Evolutionary conservation across 2,888 invertebrate species (phyloP).

Genomic region (Melolontha melolontha): DNA sequence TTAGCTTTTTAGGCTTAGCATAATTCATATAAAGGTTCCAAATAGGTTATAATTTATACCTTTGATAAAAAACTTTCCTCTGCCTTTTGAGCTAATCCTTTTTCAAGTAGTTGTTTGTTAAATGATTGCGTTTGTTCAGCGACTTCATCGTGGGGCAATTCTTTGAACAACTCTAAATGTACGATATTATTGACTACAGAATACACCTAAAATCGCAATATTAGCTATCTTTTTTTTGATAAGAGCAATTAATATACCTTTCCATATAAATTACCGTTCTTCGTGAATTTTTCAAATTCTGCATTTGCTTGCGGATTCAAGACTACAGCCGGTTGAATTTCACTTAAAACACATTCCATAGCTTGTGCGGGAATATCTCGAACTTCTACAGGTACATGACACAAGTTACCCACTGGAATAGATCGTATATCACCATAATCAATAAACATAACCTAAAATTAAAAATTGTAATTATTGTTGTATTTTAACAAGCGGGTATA

Average conservation of each 20-base stretch:
- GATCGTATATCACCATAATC: constrained; percentile 79
- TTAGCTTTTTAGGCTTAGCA: too few relatives aligned
- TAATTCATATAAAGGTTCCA: neutral
- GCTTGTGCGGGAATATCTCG: constrained; percentile 71
- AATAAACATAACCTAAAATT: constrained; percentile 76
- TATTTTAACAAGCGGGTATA: neutral
- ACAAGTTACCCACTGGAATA: constrained; percentile 66
- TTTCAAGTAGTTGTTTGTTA: constrained; percentile 74
- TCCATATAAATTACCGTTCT: constrained; percentile 21
- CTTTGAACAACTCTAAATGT: constrained; percentile 71
- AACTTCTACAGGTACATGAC: constrained; percentile 59
- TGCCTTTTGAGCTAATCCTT: constrained; percentile 73
- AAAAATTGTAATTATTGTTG: neutral
- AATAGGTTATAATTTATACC: constrained; percentile 61
- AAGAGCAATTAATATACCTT: constrained; percentile 18
- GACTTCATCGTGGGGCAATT: constrained; percentile 42
- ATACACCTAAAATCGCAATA: constrained; percentile 67
- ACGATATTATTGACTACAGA: constrained; percentile 85
- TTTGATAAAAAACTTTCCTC: constrained; percentile 86
- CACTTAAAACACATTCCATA: constrained; percentile 78
- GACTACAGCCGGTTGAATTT: constrained; percentile 76
- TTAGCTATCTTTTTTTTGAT: neutral
- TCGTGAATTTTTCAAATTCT: constrained; percentile 22
- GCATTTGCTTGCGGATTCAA: constrained; percentile 68
- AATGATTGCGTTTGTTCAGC: constrained; percentile 48